Conservation (phyloP, 1,140 invertebrate genomes). For the Bombus consobrinus region DNA sequence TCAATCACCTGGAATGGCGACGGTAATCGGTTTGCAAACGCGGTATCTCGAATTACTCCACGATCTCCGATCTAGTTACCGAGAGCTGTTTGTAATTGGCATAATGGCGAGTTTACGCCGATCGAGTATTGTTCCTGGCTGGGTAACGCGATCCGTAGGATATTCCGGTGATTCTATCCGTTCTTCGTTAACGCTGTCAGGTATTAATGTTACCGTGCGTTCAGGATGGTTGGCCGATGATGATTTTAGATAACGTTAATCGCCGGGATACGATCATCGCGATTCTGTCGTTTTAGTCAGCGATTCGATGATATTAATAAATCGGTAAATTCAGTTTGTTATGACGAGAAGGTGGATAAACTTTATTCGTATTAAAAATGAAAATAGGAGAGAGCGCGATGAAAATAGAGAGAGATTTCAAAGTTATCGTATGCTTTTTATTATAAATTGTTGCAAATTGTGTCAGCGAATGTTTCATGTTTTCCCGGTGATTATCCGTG, state of each 20-base stretch:
- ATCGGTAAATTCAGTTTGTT: too few relatives aligned
- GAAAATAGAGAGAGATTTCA: too few relatives aligned
- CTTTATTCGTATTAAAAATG: not conserved
- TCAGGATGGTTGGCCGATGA: not conserved
- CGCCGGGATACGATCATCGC: not conserved
- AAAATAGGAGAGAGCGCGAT: not conserved
- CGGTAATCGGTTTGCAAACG: slow-evolving; percentile 16
- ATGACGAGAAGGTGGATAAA: not conserved
- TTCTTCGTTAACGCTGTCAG: slow-evolving; percentile 21
- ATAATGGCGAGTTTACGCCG: slow-evolving; percentile 35
- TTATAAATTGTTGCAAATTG: not conserved
- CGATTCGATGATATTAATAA: not conserved
- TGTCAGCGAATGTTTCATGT: not conserved
- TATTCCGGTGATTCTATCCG: not conserved
- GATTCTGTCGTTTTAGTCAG: not conserved
- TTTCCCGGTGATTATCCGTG: not conserved
- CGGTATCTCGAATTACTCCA: slow-evolving; percentile 16
- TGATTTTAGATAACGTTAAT: slow-evolving; percentile 16
- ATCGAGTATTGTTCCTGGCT: not conserved
- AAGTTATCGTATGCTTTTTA: too few relatives aligned
- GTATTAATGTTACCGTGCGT: not conserved
- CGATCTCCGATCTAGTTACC: slow-evolving; percentile 3
- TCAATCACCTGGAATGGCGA: not conserved
- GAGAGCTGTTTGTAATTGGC: not conserved
- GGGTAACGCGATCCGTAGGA: not conserved